phyloP scores from a whole-genome alignment of 2,888 invertebrate genomes.

The Eristalis arbustorum region DNA sequence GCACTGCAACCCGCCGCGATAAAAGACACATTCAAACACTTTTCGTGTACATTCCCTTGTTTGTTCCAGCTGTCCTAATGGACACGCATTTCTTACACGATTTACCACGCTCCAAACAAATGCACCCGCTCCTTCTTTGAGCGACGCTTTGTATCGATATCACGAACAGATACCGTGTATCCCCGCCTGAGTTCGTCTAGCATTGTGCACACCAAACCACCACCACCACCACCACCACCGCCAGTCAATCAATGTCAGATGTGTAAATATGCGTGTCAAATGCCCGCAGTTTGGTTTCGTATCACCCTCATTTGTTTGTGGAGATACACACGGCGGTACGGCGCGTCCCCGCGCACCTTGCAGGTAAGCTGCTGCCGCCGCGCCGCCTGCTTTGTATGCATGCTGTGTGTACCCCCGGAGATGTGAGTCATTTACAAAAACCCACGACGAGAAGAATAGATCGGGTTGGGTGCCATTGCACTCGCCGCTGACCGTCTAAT shows the following conservation, averaged over 20 bases:
- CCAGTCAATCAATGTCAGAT: slow-evolving; percentile 68
- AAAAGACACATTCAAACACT: background rate
- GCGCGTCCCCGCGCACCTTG: slow-evolving; percentile 28
- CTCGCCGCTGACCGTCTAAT: background rate
- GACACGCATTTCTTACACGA: slow-evolving; percentile 27
- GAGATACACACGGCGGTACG: background rate
- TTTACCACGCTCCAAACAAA: slow-evolving; percentile 31
- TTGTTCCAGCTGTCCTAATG: slow-evolving; percentile 46
- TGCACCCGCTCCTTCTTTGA: slow-evolving; percentile 37
- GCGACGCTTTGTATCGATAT: slow-evolving; percentile 28
- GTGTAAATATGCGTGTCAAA: slow-evolving; percentile 70
- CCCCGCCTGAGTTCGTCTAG: background rate
- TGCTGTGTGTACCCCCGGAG: slow-evolving; percentile 27
- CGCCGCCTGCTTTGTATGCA: slow-evolving; percentile 52
- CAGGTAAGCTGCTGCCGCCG: slow-evolving; percentile 9
- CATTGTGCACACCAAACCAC: background rate
- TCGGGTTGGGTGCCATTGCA: background rate
- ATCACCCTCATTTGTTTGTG: slow-evolving; percentile 58
- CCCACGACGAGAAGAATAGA: slow-evolving; percentile 1
- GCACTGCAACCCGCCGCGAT: too few relatives aligned
- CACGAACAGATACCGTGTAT: slow-evolving; percentile 36
- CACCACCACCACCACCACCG: slow-evolving; percentile 3
- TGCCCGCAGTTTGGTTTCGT: slow-evolving; percentile 54
- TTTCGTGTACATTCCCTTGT: background rate
- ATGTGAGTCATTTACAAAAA: slow-evolving; percentile 53